Evolutionary conservation across 2,888 invertebrate genomes (phyloP).

Genomic region (Nowickia ferox): DNA sequence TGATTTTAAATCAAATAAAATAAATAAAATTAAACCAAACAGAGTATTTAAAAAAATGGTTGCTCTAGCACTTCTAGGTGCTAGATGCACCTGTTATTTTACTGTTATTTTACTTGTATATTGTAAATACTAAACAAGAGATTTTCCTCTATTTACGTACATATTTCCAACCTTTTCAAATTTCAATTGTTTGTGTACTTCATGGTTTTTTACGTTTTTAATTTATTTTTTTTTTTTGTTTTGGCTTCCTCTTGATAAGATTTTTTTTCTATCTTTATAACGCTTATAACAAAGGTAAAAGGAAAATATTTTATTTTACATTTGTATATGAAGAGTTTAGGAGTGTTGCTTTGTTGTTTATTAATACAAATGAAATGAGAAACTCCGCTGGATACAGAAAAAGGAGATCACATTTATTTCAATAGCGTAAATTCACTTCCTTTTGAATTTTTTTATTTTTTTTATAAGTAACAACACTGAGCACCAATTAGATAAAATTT

Average conservation of each 20-base stretch:
- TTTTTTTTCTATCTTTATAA: constrained; percentile 15
- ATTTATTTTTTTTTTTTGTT: neutral
- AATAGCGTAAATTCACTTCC: neutral
- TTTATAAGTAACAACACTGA: too few relatives aligned
- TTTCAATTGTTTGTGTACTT: neutral
- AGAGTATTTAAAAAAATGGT: too few relatives aligned
- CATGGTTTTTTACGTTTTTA: neutral
- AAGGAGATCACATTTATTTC: neutral
- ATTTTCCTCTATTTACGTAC: neutral
- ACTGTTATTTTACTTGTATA: too few relatives aligned
- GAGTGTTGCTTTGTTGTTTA: constrained; percentile 47
- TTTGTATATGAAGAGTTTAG: constrained; percentile 49
- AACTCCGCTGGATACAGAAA: too few relatives aligned
- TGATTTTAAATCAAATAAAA: too few relatives aligned
- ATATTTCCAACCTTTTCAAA: neutral
- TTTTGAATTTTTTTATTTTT: too few relatives aligned
- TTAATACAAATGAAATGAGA: neutral
- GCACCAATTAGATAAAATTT: too few relatives aligned
- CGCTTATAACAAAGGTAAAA: constrained; percentile 21
- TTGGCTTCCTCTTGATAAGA: neutral
- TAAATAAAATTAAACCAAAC: too few relatives aligned
- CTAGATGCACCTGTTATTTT: too few relatives aligned
- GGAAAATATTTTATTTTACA: constrained; percentile 28
- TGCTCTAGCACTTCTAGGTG: too few relatives aligned
- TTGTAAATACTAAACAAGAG: neutral